These are phyloP conservation scores for Atta cephalotes DNA, from an alignment of 1,140 invertebrate species.

Conservation along the genomic window DNA sequence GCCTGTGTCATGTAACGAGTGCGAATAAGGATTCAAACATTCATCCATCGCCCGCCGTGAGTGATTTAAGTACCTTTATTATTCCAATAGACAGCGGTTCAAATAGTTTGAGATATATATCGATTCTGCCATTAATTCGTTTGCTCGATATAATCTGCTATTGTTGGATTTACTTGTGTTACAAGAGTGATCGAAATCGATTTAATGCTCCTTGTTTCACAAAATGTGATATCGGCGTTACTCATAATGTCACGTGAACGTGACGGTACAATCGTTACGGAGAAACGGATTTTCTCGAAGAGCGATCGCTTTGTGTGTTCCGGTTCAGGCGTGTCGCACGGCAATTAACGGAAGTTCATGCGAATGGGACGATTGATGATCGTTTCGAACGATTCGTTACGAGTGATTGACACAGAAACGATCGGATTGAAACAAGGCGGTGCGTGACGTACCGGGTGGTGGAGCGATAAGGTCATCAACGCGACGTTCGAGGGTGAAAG, in stretches of 20 bases:
- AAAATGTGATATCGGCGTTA: not conserved
- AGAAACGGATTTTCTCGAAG: constrained; percentile 49
- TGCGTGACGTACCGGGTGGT: not conserved
- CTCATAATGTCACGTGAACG: constrained; percentile 35
- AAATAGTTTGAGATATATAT: not conserved
- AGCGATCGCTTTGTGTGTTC: not conserved
- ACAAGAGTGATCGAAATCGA: not conserved
- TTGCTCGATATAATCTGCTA: not conserved
- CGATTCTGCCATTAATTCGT: not conserved
- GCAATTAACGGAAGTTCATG: constrained; percentile 37
- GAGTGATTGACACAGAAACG: constrained; percentile 18
- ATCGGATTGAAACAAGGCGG: not conserved
- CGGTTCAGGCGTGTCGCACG: constrained; percentile 7
- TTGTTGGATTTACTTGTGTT: not conserved
- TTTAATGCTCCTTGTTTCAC: not conserved
- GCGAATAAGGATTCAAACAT: not conserved
- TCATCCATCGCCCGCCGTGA: not conserved
- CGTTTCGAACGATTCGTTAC: not conserved
- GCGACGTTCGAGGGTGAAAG: constrained; percentile 28
- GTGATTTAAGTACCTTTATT: not conserved
- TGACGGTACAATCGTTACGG: constrained; percentile 29
- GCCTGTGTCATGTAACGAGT: not conserved
- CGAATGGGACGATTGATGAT: not conserved
- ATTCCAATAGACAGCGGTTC: not conserved
- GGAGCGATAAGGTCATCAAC: not conserved